These are phyloP conservation scores for Eristalis arbustorum DNA, from an alignment of 2,888 invertebrate genomes.

Conservation along the genomic window DNA sequence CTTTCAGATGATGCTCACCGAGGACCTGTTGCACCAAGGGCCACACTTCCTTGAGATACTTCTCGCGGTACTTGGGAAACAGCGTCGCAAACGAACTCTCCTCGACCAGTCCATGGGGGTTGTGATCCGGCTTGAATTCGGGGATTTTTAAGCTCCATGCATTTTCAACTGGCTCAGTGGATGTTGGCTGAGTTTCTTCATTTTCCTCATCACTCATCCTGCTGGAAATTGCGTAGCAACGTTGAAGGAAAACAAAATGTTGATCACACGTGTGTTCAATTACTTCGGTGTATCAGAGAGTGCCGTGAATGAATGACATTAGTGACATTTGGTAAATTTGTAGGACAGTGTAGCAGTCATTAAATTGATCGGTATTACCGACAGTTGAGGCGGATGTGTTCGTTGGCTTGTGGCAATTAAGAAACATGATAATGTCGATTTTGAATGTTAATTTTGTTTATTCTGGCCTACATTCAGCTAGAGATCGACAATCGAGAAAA, in stretches of 20 bases:
- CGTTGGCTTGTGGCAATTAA: background rate
- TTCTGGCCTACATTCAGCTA: no score
- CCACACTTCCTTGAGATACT: conserved; percentile 97
- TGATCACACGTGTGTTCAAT: conserved; percentile 29
- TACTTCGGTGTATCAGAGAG: background rate
- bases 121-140: conserved; percentile 92
- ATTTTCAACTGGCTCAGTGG: conserved; percentile 86
- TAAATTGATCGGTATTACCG: background rate
- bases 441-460: background rate
- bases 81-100: conserved; percentile 98
- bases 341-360: background rate
- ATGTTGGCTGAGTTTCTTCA: conserved; percentile 72
- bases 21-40: conserved; percentile 94
- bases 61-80: conserved; percentile 98
- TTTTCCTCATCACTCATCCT: conserved; percentile 76
- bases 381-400: background rate
- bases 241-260: conserved; percentile 24
- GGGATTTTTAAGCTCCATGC: conserved; percentile 94
- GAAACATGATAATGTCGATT: background rate
- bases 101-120: conserved; percentile 89
- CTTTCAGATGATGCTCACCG: conserved; percentile 88
- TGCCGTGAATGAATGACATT: background rate
- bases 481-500: no score
- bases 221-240: background rate
- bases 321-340: background rate